Conservation (phyloP, 1,140 invertebrate genomes). For the Sinella curviseta region DNA sequence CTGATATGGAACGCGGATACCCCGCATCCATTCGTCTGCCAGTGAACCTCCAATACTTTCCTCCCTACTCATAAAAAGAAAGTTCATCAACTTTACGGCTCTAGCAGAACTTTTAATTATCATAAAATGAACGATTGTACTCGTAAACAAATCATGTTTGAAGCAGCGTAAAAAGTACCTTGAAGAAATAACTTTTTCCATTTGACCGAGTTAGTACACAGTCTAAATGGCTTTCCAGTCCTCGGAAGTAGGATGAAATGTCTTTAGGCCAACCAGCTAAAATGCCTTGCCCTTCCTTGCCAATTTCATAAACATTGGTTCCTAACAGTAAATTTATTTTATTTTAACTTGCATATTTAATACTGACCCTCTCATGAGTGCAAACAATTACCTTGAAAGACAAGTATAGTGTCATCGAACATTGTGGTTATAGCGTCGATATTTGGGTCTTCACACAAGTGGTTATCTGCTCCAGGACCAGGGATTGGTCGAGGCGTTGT, state of each 20-base stretch:
- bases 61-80: conserved; percentile 60
- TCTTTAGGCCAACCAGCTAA: conserved; percentile 70
- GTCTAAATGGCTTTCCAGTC: conserved; percentile 81
- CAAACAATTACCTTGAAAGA: not conserved
- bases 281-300: conserved; percentile 55
- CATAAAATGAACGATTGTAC: too few species aligned
- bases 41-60: conserved; percentile 89
- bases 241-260: conserved; percentile 77
- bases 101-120: not conserved
- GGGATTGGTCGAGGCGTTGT: not conserved
- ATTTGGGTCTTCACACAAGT: conserved; percentile 74
- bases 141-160: too few species aligned
- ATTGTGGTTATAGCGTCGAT: conserved; percentile 82
- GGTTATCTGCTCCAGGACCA: conserved; percentile 60
- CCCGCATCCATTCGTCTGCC: conserved; percentile 78
- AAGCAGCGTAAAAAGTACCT: conserved; percentile 53
- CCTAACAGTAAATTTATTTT: not conserved
- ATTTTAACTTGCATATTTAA: not conserved
- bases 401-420: not conserved
- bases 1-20: conserved; percentile 86
- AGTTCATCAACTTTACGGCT: not conserved
- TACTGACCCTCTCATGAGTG: not conserved
- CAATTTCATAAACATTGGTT: conserved; percentile 10
- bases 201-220: conserved; percentile 60
- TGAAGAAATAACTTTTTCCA: conserved; percentile 58